phyloP scores from a whole-genome alignment of 2,113 vertebrate species.

The Thalassoma bifasciatum region DNA sequence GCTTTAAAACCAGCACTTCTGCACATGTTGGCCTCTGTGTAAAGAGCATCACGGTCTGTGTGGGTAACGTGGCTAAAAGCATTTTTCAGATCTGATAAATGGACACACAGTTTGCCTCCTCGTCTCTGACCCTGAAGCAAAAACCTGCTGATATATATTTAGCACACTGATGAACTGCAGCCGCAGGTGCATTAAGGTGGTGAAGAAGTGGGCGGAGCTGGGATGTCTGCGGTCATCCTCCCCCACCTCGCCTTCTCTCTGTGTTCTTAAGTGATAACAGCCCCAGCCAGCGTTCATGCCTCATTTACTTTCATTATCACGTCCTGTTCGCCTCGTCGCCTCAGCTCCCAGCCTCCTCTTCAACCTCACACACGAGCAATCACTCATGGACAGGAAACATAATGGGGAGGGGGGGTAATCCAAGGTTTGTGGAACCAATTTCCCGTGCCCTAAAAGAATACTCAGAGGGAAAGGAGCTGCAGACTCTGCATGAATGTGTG shows the following conservation, averaged over 20 bases:
- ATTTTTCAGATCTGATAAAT: no score
- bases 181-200: not conserved
- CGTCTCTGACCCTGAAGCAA: no score
- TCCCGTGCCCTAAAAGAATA: conserved; percentile 4
- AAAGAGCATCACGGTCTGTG: no score
- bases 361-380: conserved; percentile 23
- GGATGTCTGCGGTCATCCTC: not conserved
- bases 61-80: no score
- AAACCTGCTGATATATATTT: not conserved
- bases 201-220: not conserved
- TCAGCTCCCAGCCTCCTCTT: conserved; percentile 15
- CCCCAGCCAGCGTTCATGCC: conserved; percentile 23
- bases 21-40: no score
- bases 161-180: not conserved
- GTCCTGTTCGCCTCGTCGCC: conserved; percentile 29
- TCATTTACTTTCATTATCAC: conserved; percentile 34
- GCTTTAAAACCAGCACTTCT: no score
- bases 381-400: conserved; percentile 29
- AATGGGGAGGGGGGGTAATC: conserved; percentile 23
- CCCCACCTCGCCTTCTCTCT: not conserved
- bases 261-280: conserved; percentile 33
- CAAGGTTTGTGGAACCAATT: conserved; percentile 33
- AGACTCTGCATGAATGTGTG: no score
- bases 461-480: no score
- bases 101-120: no score